Conservation (phyloP, 23 tunicate genomes). For the Trididemnum miniatum region DNA sequence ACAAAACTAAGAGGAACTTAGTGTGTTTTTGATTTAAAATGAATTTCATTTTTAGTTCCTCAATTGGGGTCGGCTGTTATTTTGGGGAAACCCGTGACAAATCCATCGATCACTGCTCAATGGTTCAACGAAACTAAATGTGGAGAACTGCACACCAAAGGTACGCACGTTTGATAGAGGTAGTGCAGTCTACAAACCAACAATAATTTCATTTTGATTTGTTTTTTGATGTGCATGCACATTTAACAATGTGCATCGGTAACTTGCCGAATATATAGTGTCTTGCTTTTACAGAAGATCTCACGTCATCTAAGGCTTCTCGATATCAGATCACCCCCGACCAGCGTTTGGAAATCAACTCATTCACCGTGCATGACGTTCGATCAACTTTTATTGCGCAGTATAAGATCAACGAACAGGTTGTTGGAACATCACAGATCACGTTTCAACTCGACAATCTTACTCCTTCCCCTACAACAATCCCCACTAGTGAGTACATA, state of each 20-base stretch:
- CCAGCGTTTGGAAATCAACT: constrained; percentile 2
- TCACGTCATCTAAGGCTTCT: not conserved
- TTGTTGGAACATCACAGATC: not conserved
- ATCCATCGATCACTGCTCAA: constrained; percentile 31
- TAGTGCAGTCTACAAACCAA: not conserved
- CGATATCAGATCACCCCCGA: constrained; percentile 10
- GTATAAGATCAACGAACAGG: not conserved
- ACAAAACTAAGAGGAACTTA: no score
- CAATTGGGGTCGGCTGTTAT: constrained; percentile 2
- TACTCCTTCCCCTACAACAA: no score
- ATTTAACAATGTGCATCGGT: no score
- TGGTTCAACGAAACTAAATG: constrained; percentile 25
- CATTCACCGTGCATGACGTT: not conserved
- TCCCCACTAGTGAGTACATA: no score
- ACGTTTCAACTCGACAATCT: not conserved
- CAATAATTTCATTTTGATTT: no score
- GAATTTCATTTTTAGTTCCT: constrained; percentile 15
- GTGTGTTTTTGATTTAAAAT: no score
- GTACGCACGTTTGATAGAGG: no score
- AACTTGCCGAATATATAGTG: not conserved
- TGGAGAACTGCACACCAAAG: not conserved
- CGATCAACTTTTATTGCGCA: not conserved
- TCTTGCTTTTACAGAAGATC: not conserved
- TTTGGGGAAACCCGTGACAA: constrained; percentile 35
- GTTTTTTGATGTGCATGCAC: no score